Base-by-base conservation (phyloP, 2,888 invertebrate species). In the Alloplasta piceator region DNA sequence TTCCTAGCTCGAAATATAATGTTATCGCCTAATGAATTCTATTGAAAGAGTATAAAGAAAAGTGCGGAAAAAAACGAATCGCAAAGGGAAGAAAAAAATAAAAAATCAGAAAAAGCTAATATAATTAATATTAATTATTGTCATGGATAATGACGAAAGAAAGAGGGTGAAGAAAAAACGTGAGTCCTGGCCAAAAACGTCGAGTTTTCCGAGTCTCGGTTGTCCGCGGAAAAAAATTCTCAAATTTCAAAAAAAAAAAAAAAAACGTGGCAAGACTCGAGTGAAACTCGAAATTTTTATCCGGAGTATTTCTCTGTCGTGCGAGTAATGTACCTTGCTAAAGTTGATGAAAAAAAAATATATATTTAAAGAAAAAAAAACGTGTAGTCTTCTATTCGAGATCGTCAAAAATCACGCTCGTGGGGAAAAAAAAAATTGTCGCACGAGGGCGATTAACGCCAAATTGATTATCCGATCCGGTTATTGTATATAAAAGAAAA, bases 11-110 rank as follows among this genome's bases (percentile, higher is more conserved):
- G 77, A 80, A 26, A 70, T 76, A 81, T 82, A 84, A 70, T 83
- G 84, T 83, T 83, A 83, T 84, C 68, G 80, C 81, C 77, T 80
- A 83, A 83, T 75, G 83, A 83, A 83, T 82, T 84, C 78, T 83
- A 84, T 84, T 68, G 76, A 72, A 68, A 77, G 67, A 81, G 46
- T 70, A 74, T 72, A 63, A 26, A 26, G 26, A 26, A 26, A 26
- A 72, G 71, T 43, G 10, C 43, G 10, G 61, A 74, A 73, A 52
- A 39, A 43, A 72, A 48, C 52, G 61, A 56, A 64, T 6, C 12
- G 64, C 5, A 71, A 12, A 46, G n/a, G 43, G 46, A 41, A 50
- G 26, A n/a, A 7, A 66, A 14, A 41, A 39, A 56, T 41, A 41
- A 55, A 76, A 43, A 61, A 46, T 52, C 16, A n/a, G 46, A 38